Conservation (phyloP, 2,113 vertebrate species). For the Vicugna pacos region DNA sequence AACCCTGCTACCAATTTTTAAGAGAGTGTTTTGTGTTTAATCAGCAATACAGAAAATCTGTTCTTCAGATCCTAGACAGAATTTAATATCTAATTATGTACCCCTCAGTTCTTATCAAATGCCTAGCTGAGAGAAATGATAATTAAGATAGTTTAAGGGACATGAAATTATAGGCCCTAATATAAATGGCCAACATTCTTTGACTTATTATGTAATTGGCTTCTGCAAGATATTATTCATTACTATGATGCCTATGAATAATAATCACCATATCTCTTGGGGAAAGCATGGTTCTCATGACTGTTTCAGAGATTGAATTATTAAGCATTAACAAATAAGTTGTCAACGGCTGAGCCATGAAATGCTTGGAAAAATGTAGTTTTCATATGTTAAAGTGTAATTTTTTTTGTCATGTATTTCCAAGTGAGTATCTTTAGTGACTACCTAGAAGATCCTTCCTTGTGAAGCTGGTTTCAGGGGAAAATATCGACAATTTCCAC, state of each 20-base stretch:
- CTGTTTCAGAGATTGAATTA: slow-evolving; percentile 71
- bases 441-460: not conserved
- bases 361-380: slow-evolving; percentile 33
- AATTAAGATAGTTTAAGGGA: slow-evolving; percentile 63
- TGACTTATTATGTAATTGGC: slow-evolving; percentile 67
- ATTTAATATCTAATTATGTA: slow-evolving; percentile 57
- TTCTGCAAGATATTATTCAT: slow-evolving; percentile 58
- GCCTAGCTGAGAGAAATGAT: slow-evolving; percentile 51
- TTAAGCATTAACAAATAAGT: slow-evolving; percentile 63
- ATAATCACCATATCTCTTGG: slow-evolving; percentile 61
- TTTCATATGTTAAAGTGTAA: slow-evolving; percentile 46
- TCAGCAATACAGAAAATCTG: not conserved
- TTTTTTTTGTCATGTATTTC: slow-evolving; percentile 27
- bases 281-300: slow-evolving; percentile 60
- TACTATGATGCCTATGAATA: slow-evolving; percentile 35
- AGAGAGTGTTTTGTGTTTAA: slow-evolving; percentile 35
- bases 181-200: slow-evolving; percentile 55
- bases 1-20: not conserved
- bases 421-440: not conserved
- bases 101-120: slow-evolving; percentile 58
- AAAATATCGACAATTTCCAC: not conserved
- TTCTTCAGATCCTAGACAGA: slow-evolving; percentile 42
- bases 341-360: slow-evolving; percentile 43
- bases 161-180: slow-evolving; percentile 11
- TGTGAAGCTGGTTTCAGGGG: not conserved